Conservation (phyloP, 2,113 vertebrate species). For the Cololabis saira region DNA sequence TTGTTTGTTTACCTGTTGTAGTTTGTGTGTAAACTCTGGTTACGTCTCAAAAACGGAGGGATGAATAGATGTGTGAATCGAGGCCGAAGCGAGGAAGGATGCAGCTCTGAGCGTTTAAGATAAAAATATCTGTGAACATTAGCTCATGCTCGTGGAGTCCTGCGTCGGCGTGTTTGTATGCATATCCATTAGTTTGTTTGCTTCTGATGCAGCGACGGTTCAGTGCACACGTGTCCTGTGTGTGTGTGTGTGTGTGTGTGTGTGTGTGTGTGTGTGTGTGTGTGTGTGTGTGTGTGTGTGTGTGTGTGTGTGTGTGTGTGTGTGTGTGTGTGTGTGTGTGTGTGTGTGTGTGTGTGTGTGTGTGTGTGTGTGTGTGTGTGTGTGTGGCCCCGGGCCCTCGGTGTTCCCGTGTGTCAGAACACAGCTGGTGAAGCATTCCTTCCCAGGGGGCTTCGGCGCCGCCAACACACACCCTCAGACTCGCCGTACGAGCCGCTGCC, state of each 20-base stretch:
- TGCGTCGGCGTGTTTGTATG: conserved; percentile 41
- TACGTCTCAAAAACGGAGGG: too few species aligned
- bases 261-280: conserved; percentile 5
- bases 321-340: neutral
- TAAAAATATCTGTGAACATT: neutral
- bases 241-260: conserved; percentile 9
- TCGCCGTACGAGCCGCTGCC: conserved; percentile 8
- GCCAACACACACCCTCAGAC: conserved; percentile 33
- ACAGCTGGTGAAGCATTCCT: conserved; percentile 74
- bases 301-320: conserved; percentile 9
- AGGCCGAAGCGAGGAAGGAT: too few species aligned
- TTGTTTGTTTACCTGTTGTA: neutral
- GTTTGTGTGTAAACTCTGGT: neutral
- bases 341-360: conserved; percentile 13
- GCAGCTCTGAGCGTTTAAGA: neutral
- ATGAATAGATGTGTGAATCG: too few species aligned
- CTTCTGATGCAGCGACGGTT: conserved; percentile 28
- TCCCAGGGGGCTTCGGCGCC: conserved; percentile 54
- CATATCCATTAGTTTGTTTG: conserved; percentile 52
- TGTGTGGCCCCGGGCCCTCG: conserved; percentile 60
- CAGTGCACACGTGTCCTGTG: conserved; percentile 18
- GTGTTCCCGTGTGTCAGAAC: conserved; percentile 75
- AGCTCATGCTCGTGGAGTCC: conserved; percentile 8
- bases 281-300: conserved; percentile 25
- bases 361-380: conserved; percentile 15